phyloP scores from a whole-genome alignment of 2,113 vertebrate species.

The Coptodon rendalli region DNA sequence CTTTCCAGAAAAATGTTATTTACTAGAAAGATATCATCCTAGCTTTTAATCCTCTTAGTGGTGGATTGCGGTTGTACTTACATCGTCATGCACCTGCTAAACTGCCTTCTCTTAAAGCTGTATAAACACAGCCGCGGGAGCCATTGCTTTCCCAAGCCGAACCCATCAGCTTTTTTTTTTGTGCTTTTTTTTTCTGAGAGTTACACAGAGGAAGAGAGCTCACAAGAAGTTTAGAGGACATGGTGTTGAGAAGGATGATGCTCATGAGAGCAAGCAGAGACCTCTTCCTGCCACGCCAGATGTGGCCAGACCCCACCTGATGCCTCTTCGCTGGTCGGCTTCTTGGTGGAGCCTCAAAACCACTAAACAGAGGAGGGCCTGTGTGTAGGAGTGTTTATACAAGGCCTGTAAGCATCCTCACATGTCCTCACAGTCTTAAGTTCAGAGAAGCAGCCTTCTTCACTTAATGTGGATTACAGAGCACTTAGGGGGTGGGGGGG shows the following conservation, averaged over 20 bases:
- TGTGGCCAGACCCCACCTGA: slow-evolving; percentile 48
- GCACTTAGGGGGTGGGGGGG: not conserved
- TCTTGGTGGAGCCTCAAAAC: not conserved
- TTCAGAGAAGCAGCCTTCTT: not conserved
- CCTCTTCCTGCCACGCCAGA: not conserved
- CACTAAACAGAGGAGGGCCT: slow-evolving; percentile 17
- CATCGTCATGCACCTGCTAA: slow-evolving; percentile 78
- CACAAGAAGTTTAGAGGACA: slow-evolving; percentile 64
- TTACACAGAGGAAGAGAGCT: slow-evolving; percentile 31
- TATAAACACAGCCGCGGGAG: slow-evolving; percentile 71
- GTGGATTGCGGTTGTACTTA: slow-evolving; percentile 78
- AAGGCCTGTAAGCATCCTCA: slow-evolving; percentile 13
- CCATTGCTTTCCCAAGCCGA: slow-evolving; percentile 46
- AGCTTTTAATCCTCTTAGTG: slow-evolving; percentile 79
- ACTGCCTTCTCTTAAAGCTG: slow-evolving; percentile 76
- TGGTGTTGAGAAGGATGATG: slow-evolving; percentile 34
- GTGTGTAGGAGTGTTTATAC: slow-evolving; percentile 34
- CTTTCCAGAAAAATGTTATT: slow-evolving; percentile 73
- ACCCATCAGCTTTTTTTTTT: slow-evolving; percentile 46
- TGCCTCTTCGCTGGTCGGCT: slow-evolving; percentile 3
- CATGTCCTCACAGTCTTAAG: slow-evolving; percentile 6
- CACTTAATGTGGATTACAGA: not conserved
- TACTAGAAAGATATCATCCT: slow-evolving; percentile 78
- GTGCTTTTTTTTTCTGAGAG: not conserved
- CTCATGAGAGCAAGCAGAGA: not conserved